A percentile compares a stretch with the other conserved stretches of the same genome.
Evolutionary conservation across 1,140 invertebrate species (phyloP).

Genomic region (Acyrthosiphon pisum): DNA sequence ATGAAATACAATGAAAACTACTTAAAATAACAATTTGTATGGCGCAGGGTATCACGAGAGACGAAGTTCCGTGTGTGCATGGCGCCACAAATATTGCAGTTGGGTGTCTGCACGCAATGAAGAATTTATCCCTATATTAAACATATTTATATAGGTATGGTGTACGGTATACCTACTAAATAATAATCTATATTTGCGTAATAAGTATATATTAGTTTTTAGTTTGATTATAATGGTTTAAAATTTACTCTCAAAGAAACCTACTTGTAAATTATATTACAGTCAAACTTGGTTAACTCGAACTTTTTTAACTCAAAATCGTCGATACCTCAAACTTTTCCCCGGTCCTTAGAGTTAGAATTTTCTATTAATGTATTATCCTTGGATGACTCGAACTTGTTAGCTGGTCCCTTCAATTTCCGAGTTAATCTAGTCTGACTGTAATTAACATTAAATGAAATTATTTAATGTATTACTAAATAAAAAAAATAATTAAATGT

Average conservation of each 20-base stretch:
- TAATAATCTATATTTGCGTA: background rate
- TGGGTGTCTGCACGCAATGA: slow-evolving; percentile 37
- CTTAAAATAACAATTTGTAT: slow-evolving; percentile 36
- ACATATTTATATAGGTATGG: background rate
- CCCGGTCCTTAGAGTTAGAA: too few species aligned
- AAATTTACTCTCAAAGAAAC: background rate
- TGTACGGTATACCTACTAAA: background rate
- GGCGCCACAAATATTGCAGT: slow-evolving; percentile 36
- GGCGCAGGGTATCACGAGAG: background rate
- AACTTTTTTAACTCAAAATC: too few species aligned
- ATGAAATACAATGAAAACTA: background rate
- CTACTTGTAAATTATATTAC: too few species aligned
- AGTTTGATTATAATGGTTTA: background rate
- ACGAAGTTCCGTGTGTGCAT: background rate
- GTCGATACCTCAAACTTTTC: too few species aligned
- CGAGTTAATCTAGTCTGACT: too few species aligned
- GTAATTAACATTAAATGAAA: too few species aligned
- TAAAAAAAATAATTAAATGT: too few species aligned
- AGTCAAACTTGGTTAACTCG: too few species aligned
- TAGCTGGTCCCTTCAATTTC: too few species aligned
- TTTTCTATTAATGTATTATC: too few species aligned
- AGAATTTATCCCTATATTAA: background rate
- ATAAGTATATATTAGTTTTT: background rate
- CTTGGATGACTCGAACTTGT: too few species aligned
- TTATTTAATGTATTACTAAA: too few species aligned